phyloP scores from a whole-genome alignment of 2,888 invertebrate genomes.

The Coenonympha arcania region DNA sequence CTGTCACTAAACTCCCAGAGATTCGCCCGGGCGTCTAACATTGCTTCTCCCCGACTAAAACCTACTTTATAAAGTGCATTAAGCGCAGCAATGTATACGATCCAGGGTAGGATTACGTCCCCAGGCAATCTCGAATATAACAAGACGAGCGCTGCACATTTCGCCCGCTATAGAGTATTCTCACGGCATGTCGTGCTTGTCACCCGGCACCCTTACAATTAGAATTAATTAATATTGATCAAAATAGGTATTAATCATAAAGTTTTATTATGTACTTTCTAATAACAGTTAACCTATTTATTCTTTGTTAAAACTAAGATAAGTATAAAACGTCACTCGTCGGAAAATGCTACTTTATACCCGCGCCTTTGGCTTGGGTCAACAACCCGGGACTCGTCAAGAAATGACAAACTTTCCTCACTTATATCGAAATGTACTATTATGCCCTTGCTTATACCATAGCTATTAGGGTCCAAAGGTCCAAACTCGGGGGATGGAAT shows the following conservation, averaged over 20 bases:
- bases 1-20: slow-evolving; percentile 60
- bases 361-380: too few species aligned
- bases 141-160: slow-evolving; percentile 39
- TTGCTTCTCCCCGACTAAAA: slow-evolving; percentile 16
- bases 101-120: slow-evolving; percentile 15
- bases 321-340: too few species aligned
- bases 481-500: too few species aligned
- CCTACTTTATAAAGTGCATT: slow-evolving; percentile 15
- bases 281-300: too few species aligned
- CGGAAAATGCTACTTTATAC: too few species aligned
- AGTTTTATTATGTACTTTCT: too few species aligned
- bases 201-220: slow-evolving; percentile 12
- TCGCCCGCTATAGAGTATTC: slow-evolving; percentile 39
- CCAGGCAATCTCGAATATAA: slow-evolving; percentile 36
- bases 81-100: slow-evolving; percentile 30
- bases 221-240: slow-evolving; percentile 15
- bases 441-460: too few species aligned
- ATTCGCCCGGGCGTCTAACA: slow-evolving; percentile 28
- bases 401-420: too few species aligned
- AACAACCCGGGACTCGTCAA: too few species aligned
- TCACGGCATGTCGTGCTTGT: slow-evolving; percentile 34
- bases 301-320: too few species aligned
- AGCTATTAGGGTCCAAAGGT: too few species aligned
- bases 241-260: background rate
- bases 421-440: too few species aligned